A percentile compares a stretch with the other conserved stretches of the same genome.
Evolutionary conservation across 2,113 vertebrate genomes (phyloP).

Genomic region (Calidris pygmaea): DNA sequence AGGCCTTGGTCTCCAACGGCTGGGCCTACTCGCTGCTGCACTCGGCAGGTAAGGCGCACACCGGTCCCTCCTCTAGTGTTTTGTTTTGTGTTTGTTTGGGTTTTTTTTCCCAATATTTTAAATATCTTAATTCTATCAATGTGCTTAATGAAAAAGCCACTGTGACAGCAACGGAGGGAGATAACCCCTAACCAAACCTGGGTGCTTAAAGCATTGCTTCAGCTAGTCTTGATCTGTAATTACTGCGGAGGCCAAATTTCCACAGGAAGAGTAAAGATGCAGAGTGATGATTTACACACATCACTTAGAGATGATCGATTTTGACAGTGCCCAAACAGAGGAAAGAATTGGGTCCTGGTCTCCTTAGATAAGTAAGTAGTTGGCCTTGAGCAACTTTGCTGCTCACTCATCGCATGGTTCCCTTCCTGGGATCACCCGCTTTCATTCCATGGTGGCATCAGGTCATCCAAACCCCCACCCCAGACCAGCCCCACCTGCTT

Average conservation of each 20-base stretch:
- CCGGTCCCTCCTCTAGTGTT: no score
- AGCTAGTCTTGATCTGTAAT: background rate
- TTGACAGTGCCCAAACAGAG: background rate
- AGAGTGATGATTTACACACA: rapidly evolving
- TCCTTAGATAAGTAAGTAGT: background rate
- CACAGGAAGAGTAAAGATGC: background rate
- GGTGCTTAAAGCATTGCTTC: background rate
- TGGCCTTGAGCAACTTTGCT: background rate
- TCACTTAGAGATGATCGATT: background rate
- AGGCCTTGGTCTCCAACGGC: rapidly evolving
- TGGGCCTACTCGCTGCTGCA: rapidly evolving
- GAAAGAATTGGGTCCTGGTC: background rate
- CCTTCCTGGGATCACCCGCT: no score
- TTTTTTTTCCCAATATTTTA: background rate
- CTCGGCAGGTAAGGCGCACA: rapidly evolving
- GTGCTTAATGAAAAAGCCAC: background rate
- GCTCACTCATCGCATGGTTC: background rate
- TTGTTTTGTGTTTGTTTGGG: no score
- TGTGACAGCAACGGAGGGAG: rapidly evolving
- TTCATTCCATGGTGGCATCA: rapidly evolving
- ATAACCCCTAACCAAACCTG: background rate
- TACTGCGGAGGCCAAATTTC: background rate
- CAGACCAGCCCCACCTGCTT: no score
- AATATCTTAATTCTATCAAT: background rate
- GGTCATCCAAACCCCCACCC: no score